These are phyloP conservation scores for Bubo bubo DNA, from an alignment of 2,113 vertebrate genomes.

Conservation along the genomic window DNA sequence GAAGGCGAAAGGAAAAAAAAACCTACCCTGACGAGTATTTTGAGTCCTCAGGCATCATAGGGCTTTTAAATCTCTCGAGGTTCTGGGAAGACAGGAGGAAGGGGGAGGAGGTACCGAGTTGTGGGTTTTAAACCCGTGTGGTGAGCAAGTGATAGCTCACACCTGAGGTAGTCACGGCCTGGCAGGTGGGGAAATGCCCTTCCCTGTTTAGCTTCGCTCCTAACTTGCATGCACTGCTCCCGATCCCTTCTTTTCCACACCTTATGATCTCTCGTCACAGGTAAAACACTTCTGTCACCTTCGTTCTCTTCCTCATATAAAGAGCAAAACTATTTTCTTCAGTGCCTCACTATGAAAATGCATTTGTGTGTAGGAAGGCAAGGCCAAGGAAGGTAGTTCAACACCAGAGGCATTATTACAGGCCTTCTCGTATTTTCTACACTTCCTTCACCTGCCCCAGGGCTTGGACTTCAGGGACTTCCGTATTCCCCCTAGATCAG, in stretches of 20 bases:
- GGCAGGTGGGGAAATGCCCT: background rate
- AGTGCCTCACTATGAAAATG: background rate
- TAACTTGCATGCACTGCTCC: fast-evolving
- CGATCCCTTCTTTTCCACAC: fast-evolving
- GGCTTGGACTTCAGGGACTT: background rate
- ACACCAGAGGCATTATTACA: background rate
- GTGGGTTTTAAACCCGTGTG: fast-evolving
- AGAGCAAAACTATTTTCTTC: background rate
- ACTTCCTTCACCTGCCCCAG: background rate
- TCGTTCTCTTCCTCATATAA: background rate
- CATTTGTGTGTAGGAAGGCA: background rate
- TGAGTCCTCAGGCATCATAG: background rate
- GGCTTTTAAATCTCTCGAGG: background rate
- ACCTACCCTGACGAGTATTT: fast-evolving
- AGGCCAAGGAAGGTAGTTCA: background rate
- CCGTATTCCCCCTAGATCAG: background rate
- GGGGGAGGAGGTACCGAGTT: background rate
- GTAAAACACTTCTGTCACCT: background rate
- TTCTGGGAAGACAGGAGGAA: fast-evolving
- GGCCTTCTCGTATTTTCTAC: fast-evolving
- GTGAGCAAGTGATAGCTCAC: background rate
- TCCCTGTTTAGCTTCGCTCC: background rate
- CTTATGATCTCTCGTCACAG: background rate
- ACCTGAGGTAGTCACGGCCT: background rate
- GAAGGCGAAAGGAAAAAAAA: background rate